Base-by-base conservation (phyloP, 2,113 vertebrate species). In the Pedetes capensis region DNA sequence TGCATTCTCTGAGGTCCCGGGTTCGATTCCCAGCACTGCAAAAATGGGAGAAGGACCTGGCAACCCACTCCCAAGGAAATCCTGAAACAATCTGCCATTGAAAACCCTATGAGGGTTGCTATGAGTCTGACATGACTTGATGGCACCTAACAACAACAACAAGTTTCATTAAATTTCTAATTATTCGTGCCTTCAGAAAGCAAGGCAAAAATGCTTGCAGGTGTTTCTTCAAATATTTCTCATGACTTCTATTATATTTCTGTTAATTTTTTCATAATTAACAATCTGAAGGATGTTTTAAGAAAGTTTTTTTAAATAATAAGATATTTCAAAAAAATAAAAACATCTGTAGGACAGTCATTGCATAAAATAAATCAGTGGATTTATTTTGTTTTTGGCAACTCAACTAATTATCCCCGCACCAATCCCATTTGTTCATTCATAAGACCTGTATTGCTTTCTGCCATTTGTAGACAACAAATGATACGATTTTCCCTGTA, bases 231-330 rank as follows among this genome's bases (percentile, higher is more conserved):
- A 94, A 87, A 61, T 80, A 81, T 61, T 76, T 89, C 32, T 68
- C 20, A 87, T 53, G 55, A 82, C 8, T 6, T 86, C 22, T 76
- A 32, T 25, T 61, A 44, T 27, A 63, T 0, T n/a, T 76, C 39
- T 87, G 13, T 86, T 92, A 66, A 61, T 81, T 82, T 95, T 87
- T 90, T 82, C 25, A 20, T 42, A 85, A 59, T 1, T 91, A 64
- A 59, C 23, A 32, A 75, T 63, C 7, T 69, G 47, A 85, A 95
- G 25, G 29, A 68, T 39, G 71, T 61, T 34, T 66, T 69, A 37
- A n/a, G 34, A 78, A 49, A 66, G 25, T 93, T 47, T 32, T 84
- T 83, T 94, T 74, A 89, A 89, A 42, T 63, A 79, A 59, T 75
- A 27, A 80, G 68, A 57, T 69, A 37, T 23, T 25, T 75, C n/a